A percentile compares a stretch with the other conserved stretches of the same genome.
Evolutionary conservation across 2,113 vertebrate species (phyloP).

Genomic region (Delphinus delphis): DNA sequence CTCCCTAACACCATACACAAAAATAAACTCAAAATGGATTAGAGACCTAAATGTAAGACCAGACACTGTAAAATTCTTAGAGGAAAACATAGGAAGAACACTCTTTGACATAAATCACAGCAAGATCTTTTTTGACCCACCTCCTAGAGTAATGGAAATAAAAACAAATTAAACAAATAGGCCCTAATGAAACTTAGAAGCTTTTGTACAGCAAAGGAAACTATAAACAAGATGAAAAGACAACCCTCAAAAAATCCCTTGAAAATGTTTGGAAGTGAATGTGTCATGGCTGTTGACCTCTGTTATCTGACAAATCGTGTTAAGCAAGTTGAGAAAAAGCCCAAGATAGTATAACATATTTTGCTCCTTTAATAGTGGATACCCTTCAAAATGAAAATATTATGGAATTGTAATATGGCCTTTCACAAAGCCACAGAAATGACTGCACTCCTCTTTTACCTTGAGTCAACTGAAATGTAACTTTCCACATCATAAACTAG

Average conservation of each 20-base stretch:
- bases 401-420: neutral
- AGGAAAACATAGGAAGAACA: too few species aligned
- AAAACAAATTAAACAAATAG: too few species aligned
- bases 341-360: neutral
- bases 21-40: too few species aligned
- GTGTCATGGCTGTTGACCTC: neutral
- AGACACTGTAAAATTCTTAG: too few species aligned
- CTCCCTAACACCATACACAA: too few species aligned
- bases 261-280: neutral
- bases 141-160: too few species aligned
- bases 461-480: neutral
- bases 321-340: neutral
- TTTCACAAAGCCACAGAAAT: neutral
- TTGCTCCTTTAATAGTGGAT: neutral
- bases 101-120: too few species aligned
- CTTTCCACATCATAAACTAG: neutral
- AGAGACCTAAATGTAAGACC: too few species aligned
- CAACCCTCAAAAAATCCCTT: neutral
- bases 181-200: too few species aligned
- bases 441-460: neutral
- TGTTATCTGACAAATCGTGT: neutral
- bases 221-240: too few species aligned
- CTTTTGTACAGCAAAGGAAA: too few species aligned
- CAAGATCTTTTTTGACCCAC: too few species aligned
- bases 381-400: slow-evolving; percentile 8